phyloP scores from a whole-genome alignment of 1,140 invertebrate genomes.

The Neotoxoptera formosana region DNA sequence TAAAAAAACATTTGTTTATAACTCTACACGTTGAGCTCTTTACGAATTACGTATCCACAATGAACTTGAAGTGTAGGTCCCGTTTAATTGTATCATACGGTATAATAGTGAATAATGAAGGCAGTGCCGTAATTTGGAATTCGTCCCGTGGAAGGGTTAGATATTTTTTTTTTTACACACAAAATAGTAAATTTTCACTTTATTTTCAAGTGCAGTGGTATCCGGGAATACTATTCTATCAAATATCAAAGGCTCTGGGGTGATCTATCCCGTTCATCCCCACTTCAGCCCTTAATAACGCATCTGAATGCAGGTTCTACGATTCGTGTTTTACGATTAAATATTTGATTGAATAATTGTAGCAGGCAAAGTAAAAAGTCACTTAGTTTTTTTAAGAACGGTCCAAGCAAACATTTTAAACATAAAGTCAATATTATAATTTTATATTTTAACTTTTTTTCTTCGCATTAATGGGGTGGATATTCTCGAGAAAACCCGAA shows the following conservation, averaged over 20 bases:
- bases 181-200: too few relatives aligned
- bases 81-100: background rate
- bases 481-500: background rate
- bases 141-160: too few relatives aligned
- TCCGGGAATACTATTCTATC: too few relatives aligned
- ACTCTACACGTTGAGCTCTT: background rate
- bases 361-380: background rate
- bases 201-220: too few relatives aligned
- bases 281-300: too few relatives aligned
- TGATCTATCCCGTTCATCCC: too few relatives aligned
- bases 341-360: background rate
- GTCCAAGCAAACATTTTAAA: background rate
- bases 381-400: background rate
- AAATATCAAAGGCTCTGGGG: too few relatives aligned
- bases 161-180: too few relatives aligned
- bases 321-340: background rate
- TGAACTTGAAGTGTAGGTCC: too few relatives aligned
- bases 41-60: background rate
- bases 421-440: background rate
- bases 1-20: background rate
- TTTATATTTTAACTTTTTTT: background rate
- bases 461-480: background rate
- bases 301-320: background rate
- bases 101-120: background rate
- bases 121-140: too few relatives aligned